These are phyloP conservation scores for Ceriagrion tenellum DNA, from an alignment of 2,888 invertebrate species.

Conservation along the genomic window DNA sequence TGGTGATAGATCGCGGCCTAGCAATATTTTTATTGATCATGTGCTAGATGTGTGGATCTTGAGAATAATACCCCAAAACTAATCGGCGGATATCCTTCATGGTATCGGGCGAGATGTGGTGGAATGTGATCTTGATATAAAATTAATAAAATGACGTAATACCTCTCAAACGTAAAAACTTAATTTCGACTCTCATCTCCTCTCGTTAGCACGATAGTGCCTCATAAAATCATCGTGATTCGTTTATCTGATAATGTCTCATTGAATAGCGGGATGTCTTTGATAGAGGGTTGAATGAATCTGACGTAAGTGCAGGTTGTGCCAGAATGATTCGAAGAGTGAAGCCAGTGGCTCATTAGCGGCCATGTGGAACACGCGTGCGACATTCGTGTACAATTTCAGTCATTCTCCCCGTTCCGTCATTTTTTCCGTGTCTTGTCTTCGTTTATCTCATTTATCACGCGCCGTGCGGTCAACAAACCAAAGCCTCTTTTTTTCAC, in stretches of 20 bases:
- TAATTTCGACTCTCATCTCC: no score
- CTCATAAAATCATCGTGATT: neutral
- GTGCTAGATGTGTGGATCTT: no score
- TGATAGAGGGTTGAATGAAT: neutral
- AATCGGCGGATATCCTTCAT: no score
- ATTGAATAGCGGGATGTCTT: neutral
- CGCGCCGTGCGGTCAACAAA: neutral
- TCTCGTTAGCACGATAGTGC: no score
- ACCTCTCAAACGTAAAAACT: no score
- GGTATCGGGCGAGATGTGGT: no score
- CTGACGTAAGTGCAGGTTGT: neutral
- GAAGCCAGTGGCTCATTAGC: neutral
- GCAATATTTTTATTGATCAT: no score
- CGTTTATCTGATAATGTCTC: neutral
- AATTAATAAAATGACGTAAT: no score
- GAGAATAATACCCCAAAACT: no score
- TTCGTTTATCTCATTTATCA: neutral
- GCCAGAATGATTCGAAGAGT: neutral
- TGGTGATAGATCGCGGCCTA: no score
- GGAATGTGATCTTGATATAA: no score
- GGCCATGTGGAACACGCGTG: neutral
- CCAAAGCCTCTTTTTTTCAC: neutral
- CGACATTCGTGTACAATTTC: neutral
- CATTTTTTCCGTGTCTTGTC: neutral
- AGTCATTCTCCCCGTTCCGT: neutral